Conservation (phyloP, 2,888 invertebrate genomes). For the Caenorhabditis sinica region DNA sequence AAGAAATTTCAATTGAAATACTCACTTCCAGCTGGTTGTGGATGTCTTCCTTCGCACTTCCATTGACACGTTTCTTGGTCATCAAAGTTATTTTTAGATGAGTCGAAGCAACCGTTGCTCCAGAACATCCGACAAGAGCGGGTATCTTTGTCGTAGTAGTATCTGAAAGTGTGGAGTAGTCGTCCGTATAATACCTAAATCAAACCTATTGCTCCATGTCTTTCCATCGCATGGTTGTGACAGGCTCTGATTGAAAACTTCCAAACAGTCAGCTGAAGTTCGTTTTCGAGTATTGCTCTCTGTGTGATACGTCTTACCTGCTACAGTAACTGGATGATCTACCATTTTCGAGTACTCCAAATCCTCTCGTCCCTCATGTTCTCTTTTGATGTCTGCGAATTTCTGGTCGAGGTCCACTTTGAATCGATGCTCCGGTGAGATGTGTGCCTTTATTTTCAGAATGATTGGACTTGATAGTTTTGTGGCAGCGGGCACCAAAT, state of each 20-base stretch:
- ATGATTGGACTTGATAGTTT: conserved; percentile 57
- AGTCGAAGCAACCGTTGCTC: conserved; percentile 77
- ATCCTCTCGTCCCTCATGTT: conserved; percentile 65
- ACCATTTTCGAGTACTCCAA: conserved; percentile 64
- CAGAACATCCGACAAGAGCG: conserved; percentile 81
- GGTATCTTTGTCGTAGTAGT: conserved; percentile 75
- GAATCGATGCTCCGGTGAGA: conserved; percentile 61
- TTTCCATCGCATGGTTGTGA: conserved; percentile 72
- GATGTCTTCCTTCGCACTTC: conserved; percentile 79
- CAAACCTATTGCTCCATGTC: conserved; percentile 69
- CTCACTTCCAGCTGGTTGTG: conserved; percentile 73
- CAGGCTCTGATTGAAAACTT: conserved; percentile 75
- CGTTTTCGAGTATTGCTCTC: not conserved
- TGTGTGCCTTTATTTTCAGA: conserved; percentile 66
- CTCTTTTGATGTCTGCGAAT: conserved; percentile 61
- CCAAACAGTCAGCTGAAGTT: conserved; percentile 77
- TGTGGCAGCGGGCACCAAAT: conserved; percentile 47
- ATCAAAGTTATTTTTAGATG: conserved; percentile 77
- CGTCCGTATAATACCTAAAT: not conserved
- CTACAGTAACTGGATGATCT: conserved; percentile 67
- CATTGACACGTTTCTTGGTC: conserved; percentile 79
- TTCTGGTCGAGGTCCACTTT: conserved; percentile 66
- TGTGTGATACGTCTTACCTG: conserved; percentile 37
- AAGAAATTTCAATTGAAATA: not conserved
- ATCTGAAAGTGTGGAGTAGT: conserved; percentile 52